Conservation (phyloP, 1,140 invertebrate species). For the Frieseomelitta varia region DNA sequence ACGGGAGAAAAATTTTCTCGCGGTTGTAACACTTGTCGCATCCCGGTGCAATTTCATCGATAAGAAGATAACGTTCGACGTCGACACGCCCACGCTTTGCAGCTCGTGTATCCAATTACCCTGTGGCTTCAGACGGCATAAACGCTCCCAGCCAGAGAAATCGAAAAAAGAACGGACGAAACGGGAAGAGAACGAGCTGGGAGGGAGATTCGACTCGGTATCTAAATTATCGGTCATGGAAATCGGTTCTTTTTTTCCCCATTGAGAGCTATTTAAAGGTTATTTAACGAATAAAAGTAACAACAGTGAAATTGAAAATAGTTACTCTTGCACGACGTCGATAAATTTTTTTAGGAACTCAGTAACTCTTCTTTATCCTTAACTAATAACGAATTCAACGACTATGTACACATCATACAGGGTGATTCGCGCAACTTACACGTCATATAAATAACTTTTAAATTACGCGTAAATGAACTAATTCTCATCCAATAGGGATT, state of each 20-base stretch:
- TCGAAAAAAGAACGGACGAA: neutral
- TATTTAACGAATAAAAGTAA: neutral
- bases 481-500: too few species aligned
- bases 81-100: conserved; percentile 22
- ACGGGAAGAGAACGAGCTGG: neutral
- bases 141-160: neutral
- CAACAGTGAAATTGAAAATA: neutral
- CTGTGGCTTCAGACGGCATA: conserved; percentile 2
- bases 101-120: conserved; percentile 31
- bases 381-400: neutral
- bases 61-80: conserved; percentile 30
- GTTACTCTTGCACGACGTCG: neutral
- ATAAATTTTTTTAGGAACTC: neutral
- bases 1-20: neutral
- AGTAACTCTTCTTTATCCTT: neutral
- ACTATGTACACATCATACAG: too few species aligned
- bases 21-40: conserved; percentile 22
- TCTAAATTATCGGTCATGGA: neutral
- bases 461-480: too few species aligned
- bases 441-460: too few species aligned
- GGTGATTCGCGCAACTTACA: too few species aligned
- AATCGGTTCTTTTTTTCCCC: neutral
- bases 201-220: neutral
- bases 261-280: neutral
- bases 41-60: conserved; percentile 25